Evolutionary conservation across 1,140 invertebrate genomes (phyloP).

Genomic region (Drosophila asahinai): DNA sequence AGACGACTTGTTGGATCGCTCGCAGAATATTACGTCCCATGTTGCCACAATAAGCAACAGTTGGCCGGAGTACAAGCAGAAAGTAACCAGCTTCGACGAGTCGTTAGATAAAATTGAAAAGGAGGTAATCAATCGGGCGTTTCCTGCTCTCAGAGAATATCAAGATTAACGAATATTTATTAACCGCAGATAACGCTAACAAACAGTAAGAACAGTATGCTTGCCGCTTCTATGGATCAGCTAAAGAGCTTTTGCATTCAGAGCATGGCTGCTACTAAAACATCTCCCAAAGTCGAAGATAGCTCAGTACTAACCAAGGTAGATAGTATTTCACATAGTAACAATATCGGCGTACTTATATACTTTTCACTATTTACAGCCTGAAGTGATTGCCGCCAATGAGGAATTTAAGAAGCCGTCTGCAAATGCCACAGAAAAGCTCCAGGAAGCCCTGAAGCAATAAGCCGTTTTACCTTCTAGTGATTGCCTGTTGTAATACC

Average conservation of each 20-base stretch:
- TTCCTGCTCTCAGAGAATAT: background rate
- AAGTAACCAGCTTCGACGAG: slow-evolving; percentile 62
- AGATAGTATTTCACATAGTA: background rate
- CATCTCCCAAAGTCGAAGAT: slow-evolving; percentile 25
- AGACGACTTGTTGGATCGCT: slow-evolving; percentile 73
- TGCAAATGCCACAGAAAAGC: slow-evolving; percentile 41
- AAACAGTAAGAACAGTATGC: slow-evolving; percentile 46
- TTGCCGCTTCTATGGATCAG: slow-evolving; percentile 52
- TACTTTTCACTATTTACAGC: slow-evolving; percentile 6
- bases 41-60: slow-evolving; percentile 75
- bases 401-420: slow-evolving; percentile 38
- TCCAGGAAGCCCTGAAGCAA: slow-evolving; percentile 36
- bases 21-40: slow-evolving; percentile 77
- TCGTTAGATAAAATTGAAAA: slow-evolving; percentile 62
- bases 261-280: slow-evolving; percentile 19
- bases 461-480: slow-evolving; percentile 28
- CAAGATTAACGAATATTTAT: slow-evolving; percentile 18
- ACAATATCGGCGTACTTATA: background rate
- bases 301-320: slow-evolving; percentile 32
- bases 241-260: slow-evolving; percentile 52
- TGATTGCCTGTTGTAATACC: slow-evolving; percentile 40
- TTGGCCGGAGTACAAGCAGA: slow-evolving; percentile 75
- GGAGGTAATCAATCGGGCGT: slow-evolving; percentile 46
- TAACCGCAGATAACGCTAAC: slow-evolving; percentile 32
- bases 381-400: slow-evolving; percentile 33